Evolutionary conservation across 2,113 vertebrate genomes (phyloP).

Genomic region (Recurvirostra avosetta): DNA sequence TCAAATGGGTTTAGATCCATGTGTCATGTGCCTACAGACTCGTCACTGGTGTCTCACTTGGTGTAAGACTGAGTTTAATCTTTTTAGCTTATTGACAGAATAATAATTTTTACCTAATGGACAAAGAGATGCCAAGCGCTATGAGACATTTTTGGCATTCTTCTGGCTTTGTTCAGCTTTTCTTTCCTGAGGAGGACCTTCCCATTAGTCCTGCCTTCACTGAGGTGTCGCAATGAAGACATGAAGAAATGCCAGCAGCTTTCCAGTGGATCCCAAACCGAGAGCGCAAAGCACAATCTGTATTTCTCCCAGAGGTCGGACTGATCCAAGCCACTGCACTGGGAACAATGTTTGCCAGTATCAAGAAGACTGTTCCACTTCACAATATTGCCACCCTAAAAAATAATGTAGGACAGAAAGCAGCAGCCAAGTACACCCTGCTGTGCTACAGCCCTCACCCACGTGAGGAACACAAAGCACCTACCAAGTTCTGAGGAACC

Average conservation of each 20-base stretch:
- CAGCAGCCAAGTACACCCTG: background rate
- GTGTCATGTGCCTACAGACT: fast-evolving
- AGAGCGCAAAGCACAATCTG: background rate
- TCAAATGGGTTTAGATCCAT: background rate
- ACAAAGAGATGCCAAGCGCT: background rate
- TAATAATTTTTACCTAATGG: conserved; percentile 3
- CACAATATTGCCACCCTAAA: background rate
- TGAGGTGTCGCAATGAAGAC: background rate
- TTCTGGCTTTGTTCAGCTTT: background rate
- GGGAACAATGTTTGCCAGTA: background rate
- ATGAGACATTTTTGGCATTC: background rate
- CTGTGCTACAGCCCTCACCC: background rate
- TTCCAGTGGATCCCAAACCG: background rate
- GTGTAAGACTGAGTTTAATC: background rate
- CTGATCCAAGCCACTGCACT: background rate
- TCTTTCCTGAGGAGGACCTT: background rate
- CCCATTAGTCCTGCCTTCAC: background rate
- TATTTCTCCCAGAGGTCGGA: background rate
- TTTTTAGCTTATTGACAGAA: background rate
- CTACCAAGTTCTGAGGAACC: background rate
- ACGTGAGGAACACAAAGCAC: background rate
- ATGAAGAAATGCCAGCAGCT: background rate
- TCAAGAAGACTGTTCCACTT: background rate
- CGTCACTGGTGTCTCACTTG: background rate
- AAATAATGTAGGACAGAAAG: background rate